Conservation (phyloP, 1,140 invertebrate genomes). For the Drosophila eugracilis region DNA sequence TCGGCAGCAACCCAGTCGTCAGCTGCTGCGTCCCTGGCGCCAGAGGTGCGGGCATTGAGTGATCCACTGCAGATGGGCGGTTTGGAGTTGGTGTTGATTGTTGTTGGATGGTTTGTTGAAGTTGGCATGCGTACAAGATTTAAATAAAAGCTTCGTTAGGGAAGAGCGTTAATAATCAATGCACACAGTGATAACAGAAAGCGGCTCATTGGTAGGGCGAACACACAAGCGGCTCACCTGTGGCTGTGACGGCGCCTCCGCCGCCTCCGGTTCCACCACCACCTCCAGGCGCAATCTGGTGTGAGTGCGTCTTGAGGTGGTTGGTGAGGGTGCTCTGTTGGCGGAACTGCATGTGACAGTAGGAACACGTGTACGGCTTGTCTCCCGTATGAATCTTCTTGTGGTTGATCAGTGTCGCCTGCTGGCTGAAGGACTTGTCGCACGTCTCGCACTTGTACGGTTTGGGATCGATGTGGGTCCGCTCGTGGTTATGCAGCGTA, state of each 20-base stretch:
- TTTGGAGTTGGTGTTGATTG: conserved; percentile 31
- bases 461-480: conserved; percentile 84
- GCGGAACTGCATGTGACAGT: conserved; percentile 83
- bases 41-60: conserved; percentile 72
- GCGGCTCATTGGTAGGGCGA: conserved; percentile 78
- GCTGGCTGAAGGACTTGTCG: conserved; percentile 82
- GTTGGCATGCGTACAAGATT: conserved; percentile 83
- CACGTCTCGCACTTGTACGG: conserved; percentile 84
- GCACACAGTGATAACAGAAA: conserved; percentile 82
- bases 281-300: conserved; percentile 54
- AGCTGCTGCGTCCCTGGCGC: conserved; percentile 67
- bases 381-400: conserved; percentile 84
- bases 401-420: conserved; percentile 81
- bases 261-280: conserved; percentile 32
- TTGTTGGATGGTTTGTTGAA: conserved; percentile 33
- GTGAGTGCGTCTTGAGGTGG: conserved; percentile 84
- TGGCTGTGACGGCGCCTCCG: conserved; percentile 46
- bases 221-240: conserved; percentile 69
- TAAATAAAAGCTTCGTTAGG: conserved; percentile 85
- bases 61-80: conserved; percentile 59
- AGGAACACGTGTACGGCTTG: conserved; percentile 83
- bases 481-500: conserved; percentile 83
- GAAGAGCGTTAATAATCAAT: conserved; percentile 82
- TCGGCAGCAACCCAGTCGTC: conserved; percentile 65
- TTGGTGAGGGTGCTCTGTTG: conserved; percentile 83